phyloP scores from a whole-genome alignment of 2,888 invertebrate species.

The Apodemia zela region DNA sequence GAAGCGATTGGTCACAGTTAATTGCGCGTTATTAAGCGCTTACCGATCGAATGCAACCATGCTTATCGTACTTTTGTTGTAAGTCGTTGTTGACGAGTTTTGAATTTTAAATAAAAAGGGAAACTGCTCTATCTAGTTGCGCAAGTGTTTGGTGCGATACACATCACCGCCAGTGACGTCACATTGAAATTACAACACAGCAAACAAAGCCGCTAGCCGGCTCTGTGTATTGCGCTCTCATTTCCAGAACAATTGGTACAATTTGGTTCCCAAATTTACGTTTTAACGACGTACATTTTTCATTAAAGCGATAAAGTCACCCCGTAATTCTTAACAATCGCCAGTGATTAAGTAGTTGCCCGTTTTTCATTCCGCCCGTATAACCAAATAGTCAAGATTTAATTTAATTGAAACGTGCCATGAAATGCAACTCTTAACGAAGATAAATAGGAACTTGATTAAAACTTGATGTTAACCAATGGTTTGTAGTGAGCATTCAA shows the following conservation, averaged over 20 bases:
- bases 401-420: slow-evolving; percentile 55
- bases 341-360: slow-evolving; percentile 33
- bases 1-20: background rate
- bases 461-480: slow-evolving; percentile 33
- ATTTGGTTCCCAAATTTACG: slow-evolving; percentile 37
- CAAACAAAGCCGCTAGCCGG: slow-evolving; percentile 54
- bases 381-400: slow-evolving; percentile 46
- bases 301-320: slow-evolving; percentile 26
- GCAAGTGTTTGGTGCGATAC: slow-evolving; percentile 29
- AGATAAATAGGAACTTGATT: slow-evolving; percentile 66
- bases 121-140: slow-evolving; percentile 34
- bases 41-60: background rate
- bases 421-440: slow-evolving; percentile 47
- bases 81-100: slow-evolving; percentile 19
- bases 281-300: slow-evolving; percentile 27
- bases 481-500: background rate
- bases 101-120: slow-evolving; percentile 29
- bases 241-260: slow-evolving; percentile 46
- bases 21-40: slow-evolving; percentile 1
- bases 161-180: slow-evolving; percentile 49
- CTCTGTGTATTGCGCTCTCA: slow-evolving; percentile 55
- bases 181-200: slow-evolving; percentile 59
- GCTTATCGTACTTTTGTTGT: slow-evolving; percentile 17
- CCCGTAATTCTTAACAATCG: slow-evolving; percentile 34
- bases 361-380: slow-evolving; percentile 39